Evolutionary conservation across 2,888 invertebrate genomes (phyloP), one percentile per base, ranked within the genome.

Genomic region (Ophion ellenae): DNA sequence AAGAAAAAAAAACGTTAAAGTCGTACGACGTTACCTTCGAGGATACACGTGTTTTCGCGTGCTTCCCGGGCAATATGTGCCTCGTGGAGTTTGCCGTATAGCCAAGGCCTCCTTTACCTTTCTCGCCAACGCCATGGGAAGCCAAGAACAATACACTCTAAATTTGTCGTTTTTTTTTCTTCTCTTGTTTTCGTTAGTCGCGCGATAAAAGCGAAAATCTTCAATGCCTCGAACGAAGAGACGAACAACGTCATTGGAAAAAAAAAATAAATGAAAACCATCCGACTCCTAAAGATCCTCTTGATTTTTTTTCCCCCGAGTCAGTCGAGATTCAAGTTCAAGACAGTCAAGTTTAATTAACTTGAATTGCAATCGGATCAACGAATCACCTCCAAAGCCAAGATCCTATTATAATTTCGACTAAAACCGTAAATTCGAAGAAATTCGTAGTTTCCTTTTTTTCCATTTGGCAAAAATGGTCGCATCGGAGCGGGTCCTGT

Each of bases 81-180:
- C 57, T 9, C 57, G 24, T 28, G 69, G 20, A 67, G 36, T 57
- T 67, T 53, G 69, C 10, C 40, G 1, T 40, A 53, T 17, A 53
- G 69, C n/a, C 77, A 79, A 78, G 81, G 84, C 45, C 40, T 77
- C 45, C 57, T 73, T 78, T 45, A 64, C 24, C 71, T 70, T 73
- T 81, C 67, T 47, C 67, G 80, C 66, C 45, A 57, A 73, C 69
- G 66, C 71, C 36, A 63, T 74, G 81, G 70, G 75, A 75, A 79
- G 36, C 40, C 32, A 69, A 78, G 77, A 78, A 85, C 85, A 82
- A 85, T 85, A 71, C 82, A 36, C 81, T 81, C 81, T 81, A 85
- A 81, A 85, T 85, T 85, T 85, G 61, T 76, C 63, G n/a, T 32
- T 61, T 71, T 59, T 77, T 70, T 76, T 75, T 20, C 66, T 59